Conservation (phyloP, 1,140 invertebrate genomes). For the Nasonia vitripennis region DNA sequence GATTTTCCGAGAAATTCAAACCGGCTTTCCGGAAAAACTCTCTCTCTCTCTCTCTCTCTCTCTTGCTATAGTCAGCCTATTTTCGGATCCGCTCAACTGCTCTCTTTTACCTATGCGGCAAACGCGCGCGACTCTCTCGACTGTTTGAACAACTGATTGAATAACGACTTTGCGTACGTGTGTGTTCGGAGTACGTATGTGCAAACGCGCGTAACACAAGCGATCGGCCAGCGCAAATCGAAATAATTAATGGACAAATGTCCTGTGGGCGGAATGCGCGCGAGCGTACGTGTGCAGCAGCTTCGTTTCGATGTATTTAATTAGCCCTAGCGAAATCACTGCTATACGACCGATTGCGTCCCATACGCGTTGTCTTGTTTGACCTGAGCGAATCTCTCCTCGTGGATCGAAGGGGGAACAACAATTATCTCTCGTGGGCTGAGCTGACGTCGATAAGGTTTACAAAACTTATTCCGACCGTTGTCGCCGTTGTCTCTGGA, state of each 20-base stretch:
- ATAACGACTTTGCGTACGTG: constrained; percentile 29
- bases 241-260: constrained; percentile 42
- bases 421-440: not conserved
- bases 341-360: not conserved
- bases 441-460: no score
- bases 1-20: not conserved
- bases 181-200: no score
- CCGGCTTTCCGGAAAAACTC: not conserved
- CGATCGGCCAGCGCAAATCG: constrained; percentile 14
- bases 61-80: constrained; percentile 26
- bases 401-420: not conserved
- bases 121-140: not conserved
- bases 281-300: not conserved
- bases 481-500: no score
- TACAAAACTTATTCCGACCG: no score
- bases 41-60: not conserved
- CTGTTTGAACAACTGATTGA: constrained; percentile 49
- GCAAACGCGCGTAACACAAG: not conserved
- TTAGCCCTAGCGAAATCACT: constrained; percentile 38
- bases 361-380: constrained; percentile 7
- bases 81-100: constrained; percentile 14
- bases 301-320: constrained; percentile 27
- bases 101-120: not conserved
- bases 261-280: no score
- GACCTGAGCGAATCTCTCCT: not conserved